Percentiles rank a stretch among this genome's conserved stretches.
phyloP scores from a whole-genome alignment of 1,140 invertebrate genomes.

The Branchinecta lynchi region DNA sequence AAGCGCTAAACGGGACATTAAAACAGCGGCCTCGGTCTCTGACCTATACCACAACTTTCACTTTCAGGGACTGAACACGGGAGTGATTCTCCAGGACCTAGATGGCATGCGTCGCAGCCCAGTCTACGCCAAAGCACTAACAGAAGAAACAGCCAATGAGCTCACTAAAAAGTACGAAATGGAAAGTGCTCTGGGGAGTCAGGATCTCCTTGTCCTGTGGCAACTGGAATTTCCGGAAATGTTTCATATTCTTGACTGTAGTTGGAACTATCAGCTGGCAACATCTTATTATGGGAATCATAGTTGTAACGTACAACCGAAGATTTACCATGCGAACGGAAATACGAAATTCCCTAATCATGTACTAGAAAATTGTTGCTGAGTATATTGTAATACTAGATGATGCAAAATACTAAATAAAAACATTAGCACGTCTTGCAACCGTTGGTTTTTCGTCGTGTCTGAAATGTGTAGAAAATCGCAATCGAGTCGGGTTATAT shows the following conservation, averaged over 20 bases:
- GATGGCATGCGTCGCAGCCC: background rate
- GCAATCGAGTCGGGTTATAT: no score
- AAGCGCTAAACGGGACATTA: no score
- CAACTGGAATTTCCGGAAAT: background rate
- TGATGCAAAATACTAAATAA: background rate
- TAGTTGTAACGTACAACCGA: background rate
- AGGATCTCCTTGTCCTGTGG: background rate
- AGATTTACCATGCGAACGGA: background rate
- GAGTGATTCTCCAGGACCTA: background rate
- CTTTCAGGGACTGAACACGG: background rate
- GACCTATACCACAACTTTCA: background rate
- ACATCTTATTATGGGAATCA: background rate
- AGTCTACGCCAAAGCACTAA: background rate
- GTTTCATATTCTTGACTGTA: background rate
- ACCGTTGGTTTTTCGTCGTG: no score
- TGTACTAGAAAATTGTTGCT: background rate
- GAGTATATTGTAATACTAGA: background rate
- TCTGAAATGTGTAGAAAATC: no score
- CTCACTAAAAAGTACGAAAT: background rate
- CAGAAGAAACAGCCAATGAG: background rate
- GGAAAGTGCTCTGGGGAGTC: background rate
- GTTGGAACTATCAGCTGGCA: background rate
- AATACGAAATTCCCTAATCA: background rate
- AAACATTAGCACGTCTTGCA: no score
- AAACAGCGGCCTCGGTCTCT: no score